A percentile compares a stretch with the other conserved stretches of the same genome.
Evolutionary conservation across 2,888 invertebrate genomes (phyloP).

Genomic region (Xanthorhoe spadicearia): DNA sequence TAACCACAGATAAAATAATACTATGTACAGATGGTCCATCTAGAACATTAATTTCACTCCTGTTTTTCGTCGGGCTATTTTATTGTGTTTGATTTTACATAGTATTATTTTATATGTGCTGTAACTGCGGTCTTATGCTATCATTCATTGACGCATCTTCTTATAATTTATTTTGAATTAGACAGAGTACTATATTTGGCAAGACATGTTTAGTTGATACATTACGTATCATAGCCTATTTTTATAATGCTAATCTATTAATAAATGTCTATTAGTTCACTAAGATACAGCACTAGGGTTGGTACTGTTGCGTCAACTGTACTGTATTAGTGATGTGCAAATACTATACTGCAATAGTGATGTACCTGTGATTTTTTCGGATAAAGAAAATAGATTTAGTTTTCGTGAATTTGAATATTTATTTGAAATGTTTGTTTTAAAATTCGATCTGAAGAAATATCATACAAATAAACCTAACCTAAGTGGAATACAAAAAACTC

Average conservation of each 20-base stretch:
- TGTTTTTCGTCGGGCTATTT: too few species aligned
- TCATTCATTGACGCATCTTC: too few species aligned
- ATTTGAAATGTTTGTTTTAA: not conserved
- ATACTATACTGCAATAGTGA: constrained; percentile 17
- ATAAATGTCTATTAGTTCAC: constrained; percentile 28
- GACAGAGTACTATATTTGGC: constrained; percentile 7
- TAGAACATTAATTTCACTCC: too few species aligned
- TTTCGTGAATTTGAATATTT: not conserved
- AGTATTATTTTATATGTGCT: too few species aligned
- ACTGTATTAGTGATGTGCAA: constrained; percentile 15
- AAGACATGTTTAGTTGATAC: not conserved
- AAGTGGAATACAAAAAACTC: not conserved
- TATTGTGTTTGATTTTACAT: too few species aligned
- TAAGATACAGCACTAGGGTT: constrained; percentile 20
- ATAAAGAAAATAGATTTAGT: not conserved
- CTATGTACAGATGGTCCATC: too few species aligned
- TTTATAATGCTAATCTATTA: constrained; percentile 27
- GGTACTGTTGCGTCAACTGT: constrained; percentile 9
- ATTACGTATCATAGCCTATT: constrained; percentile 15
- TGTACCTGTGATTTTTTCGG: constrained; percentile 1
- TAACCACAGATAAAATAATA: too few species aligned
- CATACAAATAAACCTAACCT: too few species aligned
- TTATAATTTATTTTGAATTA: not conserved
- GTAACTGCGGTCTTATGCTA: too few species aligned
- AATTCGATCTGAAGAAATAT: too few species aligned